Percentiles rank a stretch among this genome's conserved stretches.
phyloP scores from a whole-genome alignment of 2,113 vertebrate species.

The Seriola dumerili region DNA sequence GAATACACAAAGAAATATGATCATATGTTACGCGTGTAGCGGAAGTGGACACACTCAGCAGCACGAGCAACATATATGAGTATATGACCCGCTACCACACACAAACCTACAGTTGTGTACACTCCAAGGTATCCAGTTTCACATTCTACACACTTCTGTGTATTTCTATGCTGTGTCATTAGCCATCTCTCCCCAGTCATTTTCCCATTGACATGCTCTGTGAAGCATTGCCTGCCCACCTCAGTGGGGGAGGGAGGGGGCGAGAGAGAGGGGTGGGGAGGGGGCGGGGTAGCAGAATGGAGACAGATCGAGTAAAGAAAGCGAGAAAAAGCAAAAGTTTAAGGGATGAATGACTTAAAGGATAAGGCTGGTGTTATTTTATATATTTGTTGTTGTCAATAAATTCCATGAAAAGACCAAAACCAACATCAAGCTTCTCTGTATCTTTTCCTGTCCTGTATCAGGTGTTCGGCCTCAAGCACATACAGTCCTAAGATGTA shows the following conservation, averaged over 20 bases:
- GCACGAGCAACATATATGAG: constrained; percentile 20
- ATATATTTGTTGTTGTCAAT: background rate
- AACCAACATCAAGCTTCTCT: background rate
- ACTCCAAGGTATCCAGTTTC: constrained; percentile 62
- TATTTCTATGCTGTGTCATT: constrained; percentile 71
- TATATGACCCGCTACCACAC: constrained; percentile 17
- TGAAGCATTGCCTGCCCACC: constrained; percentile 58
- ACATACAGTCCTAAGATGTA: background rate
- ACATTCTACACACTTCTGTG: constrained; percentile 61
- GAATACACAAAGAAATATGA: background rate
- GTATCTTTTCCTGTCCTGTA: background rate
- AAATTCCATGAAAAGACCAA: no score
- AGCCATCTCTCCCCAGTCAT: constrained; percentile 70
- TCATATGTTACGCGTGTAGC: background rate
- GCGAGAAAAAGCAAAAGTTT: background rate
- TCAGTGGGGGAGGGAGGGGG: background rate
- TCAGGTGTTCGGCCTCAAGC: background rate
- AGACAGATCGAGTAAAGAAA: background rate
- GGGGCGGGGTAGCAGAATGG: background rate
- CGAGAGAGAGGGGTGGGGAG: background rate
- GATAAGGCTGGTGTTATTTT: background rate
- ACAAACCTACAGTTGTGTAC: constrained; percentile 48
- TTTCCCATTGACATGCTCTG: constrained; percentile 80
- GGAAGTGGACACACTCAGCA: background rate
- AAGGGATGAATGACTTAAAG: background rate